phyloP scores from a whole-genome alignment of 2,888 invertebrate species.

The Macrosoma leucophasiata region DNA sequence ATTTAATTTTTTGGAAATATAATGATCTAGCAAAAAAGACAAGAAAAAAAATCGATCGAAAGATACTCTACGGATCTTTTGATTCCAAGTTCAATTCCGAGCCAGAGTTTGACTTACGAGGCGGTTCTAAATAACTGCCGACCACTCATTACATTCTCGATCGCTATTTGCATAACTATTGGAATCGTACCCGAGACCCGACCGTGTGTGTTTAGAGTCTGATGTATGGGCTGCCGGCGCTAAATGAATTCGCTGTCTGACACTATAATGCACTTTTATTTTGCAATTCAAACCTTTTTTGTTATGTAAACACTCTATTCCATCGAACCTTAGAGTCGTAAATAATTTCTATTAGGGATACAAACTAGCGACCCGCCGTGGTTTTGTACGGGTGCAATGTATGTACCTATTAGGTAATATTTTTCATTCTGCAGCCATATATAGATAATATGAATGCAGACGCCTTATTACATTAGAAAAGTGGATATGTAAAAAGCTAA shows the following conservation, averaged over 20 bases:
- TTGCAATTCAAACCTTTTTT: conserved; percentile 27
- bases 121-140: conserved; percentile 70
- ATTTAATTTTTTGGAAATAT: no score
- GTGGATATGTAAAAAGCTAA: no score
- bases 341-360: no score
- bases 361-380: no score
- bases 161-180: conserved; percentile 75
- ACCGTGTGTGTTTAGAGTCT: conserved; percentile 67
- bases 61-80: conserved; percentile 33
- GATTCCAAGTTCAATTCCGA: conserved; percentile 48
- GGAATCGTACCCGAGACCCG: conserved; percentile 58
- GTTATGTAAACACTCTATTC: no score
- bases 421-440: no score
- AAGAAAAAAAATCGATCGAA: no score
- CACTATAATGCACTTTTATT: conserved; percentile 40
- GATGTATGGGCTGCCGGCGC: conserved; percentile 59
- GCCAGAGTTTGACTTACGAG: conserved; percentile 70
- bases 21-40: no score
- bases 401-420: no score
- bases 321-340: background rate
- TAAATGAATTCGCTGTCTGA: conserved; percentile 51
- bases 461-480: no score
- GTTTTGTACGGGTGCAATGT: no score
- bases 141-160: conserved; percentile 68
- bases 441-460: no score